Conservation (phyloP, 2,888 invertebrate genomes). For the Eilema sororculum region DNA sequence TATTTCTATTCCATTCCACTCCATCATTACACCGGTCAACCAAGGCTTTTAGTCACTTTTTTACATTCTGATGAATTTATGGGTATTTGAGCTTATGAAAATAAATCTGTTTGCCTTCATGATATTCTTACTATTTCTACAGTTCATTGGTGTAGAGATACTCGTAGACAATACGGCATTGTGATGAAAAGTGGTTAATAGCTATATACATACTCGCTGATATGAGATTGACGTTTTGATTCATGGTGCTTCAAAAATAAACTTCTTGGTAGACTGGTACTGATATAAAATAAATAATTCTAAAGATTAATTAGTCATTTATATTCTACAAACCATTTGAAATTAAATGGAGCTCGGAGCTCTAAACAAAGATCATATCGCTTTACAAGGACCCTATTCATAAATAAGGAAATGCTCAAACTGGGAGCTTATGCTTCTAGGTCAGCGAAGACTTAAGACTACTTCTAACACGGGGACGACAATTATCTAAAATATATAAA, state of each 20-base stretch:
- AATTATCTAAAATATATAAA: background rate
- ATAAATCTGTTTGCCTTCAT: too few relatives aligned
- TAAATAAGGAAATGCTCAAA: slow-evolving; percentile 14
- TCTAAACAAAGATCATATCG: slow-evolving; percentile 4
- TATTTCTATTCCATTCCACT: too few relatives aligned
- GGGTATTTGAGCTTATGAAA: too few relatives aligned
- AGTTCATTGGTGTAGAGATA: too few relatives aligned
- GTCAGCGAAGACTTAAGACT: slow-evolving; percentile 38
- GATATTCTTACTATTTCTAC: too few relatives aligned
- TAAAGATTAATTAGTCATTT: background rate
- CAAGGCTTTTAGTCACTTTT: too few relatives aligned
- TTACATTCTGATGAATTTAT: too few relatives aligned
- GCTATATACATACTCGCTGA: background rate
- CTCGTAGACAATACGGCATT: too few relatives aligned
- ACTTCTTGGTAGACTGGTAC: background rate
- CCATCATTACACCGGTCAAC: too few relatives aligned
- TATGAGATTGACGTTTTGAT: background rate
- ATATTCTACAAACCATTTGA: slow-evolving; percentile 2
- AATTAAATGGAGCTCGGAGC: slow-evolving; percentile 2
- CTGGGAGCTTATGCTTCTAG: slow-evolving; percentile 33
- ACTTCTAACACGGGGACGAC: slow-evolving; percentile 47
- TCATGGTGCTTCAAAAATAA: background rate
- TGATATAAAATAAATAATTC: background rate
- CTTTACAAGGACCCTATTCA: background rate
- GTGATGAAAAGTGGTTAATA: too few relatives aligned